These are phyloP conservation scores for Steinernema feltiae DNA, from an alignment of 1,140 invertebrate species.

Conservation along the genomic window DNA sequence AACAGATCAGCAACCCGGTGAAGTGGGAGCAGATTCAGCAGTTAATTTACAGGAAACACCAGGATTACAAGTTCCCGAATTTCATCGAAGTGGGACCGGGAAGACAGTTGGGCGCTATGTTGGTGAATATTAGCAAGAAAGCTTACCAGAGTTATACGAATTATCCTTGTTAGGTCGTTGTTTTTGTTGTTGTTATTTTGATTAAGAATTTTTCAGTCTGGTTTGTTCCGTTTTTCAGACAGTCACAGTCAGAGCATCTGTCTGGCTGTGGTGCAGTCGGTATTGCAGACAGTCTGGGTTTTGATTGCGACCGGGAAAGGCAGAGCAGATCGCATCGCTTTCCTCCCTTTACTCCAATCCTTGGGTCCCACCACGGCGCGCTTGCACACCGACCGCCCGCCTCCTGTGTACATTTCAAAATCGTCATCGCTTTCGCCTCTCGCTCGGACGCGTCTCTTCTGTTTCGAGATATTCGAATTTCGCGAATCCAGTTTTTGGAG, in stretches of 20 bases:
- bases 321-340: too few relatives aligned
- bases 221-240: too few relatives aligned
- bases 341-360: too few relatives aligned
- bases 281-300: too few relatives aligned
- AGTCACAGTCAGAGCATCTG: too few relatives aligned
- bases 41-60: conserved; percentile 59
- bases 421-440: not conserved
- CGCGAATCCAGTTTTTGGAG: not conserved
- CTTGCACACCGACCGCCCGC: not conserved
- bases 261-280: too few relatives aligned
- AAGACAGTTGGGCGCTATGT: conserved; percentile 51
- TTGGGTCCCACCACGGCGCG: not conserved
- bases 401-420: not conserved
- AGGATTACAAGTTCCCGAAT: conserved; percentile 48
- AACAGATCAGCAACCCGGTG: conserved; percentile 72
- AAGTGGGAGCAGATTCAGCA: conserved; percentile 88
- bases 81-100: conserved; percentile 54
- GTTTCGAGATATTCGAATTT: conserved; percentile 2
- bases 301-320: too few relatives aligned
- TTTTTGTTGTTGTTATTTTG: conserved; percentile 21
- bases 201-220: not conserved
- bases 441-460: not conserved
- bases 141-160: conserved; percentile 42
- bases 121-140: conserved; percentile 51
- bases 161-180: conserved; percentile 38